Evolutionary conservation across 2,888 invertebrate genomes (phyloP), one percentile per base, ranked within the genome.

Genomic region (Strigamia crassipes): DNA sequence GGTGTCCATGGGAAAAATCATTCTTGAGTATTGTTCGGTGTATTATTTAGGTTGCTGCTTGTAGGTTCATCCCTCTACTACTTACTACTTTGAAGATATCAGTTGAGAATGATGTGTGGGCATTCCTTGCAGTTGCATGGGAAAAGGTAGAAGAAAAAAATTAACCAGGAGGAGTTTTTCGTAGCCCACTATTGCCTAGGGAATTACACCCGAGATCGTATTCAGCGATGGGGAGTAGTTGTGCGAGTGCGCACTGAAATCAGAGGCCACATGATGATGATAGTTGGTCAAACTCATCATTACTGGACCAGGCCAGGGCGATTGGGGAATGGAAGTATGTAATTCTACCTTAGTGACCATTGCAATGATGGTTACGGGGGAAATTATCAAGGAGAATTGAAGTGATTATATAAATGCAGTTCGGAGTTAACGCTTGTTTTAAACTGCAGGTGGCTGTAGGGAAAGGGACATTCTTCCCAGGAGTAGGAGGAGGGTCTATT

Each of bases 241-340:
- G 21, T 23, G 9, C 61, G 61, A 61, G 18, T 61, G 61, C 61
- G 61, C 61, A 61, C 61, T 61, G 61, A 61, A 61, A 61, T 61
- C 61, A 61, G 61, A 61, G 61, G 10, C 61, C 61, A 61, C 8
- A 61, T 61, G 61, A 61, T 61, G 61, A 61, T 61, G 61, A 61
- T 61, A 61, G 61, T 61, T 23, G 61, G 61, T 61, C 61, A 23
- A 61, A 61, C 23, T 18, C 61, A 61, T 61, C 18, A 61, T 61
- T 61, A 61, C 46, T 46, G 46, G 46, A 46, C 46, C 46, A 46
- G 46, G 13, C 42, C n/a, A 46, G 46, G 61, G 61, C 23, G 61
- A 61, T 61, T 61, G 18, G 61, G 23, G 61, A 61, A 61, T 61
- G 56, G 56, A 56, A 56, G 56, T 56, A 42, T 42, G n/a, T 61